Percentiles rank a stretch among this genome's conserved stretches.
Conservation (phyloP, 2,797 vertebrate species). For the Eospalax fontanierii region DNA sequence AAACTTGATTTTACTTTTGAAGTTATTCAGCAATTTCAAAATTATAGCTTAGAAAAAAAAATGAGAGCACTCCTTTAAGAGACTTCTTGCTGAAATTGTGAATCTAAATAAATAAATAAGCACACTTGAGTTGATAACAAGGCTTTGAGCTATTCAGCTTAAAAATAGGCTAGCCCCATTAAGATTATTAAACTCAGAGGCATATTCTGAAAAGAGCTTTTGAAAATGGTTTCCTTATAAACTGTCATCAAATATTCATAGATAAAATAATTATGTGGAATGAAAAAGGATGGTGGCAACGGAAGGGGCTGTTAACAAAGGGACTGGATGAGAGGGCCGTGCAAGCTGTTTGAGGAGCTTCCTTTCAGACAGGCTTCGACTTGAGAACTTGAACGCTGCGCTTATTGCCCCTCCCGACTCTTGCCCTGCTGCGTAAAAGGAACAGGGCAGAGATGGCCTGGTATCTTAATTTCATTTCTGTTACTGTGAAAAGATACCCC, state of each 20-base stretch:
- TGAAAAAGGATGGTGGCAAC: slow-evolving; percentile 59
- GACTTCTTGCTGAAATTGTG: slow-evolving; percentile 66
- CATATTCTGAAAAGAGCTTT: slow-evolving; percentile 72
- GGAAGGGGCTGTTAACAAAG: slow-evolving; percentile 27
- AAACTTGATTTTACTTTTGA: slow-evolving; percentile 58
- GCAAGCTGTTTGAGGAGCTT: not conserved
- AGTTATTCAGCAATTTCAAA: not conserved
- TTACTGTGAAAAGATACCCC: not conserved
- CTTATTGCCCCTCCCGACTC: not conserved
- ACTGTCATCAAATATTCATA: slow-evolving; percentile 80
- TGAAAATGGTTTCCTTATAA: slow-evolving; percentile 73
- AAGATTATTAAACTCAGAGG: slow-evolving; percentile 77
- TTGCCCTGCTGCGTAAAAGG: not conserved
- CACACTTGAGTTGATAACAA: slow-evolving; percentile 57
- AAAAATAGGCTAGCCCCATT: slow-evolving; percentile 78
- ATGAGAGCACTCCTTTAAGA: not conserved
- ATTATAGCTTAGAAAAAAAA: slow-evolving; percentile 14
- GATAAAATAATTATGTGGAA: slow-evolving; percentile 77
- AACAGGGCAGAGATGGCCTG: not conserved
- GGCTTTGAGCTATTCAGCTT: slow-evolving; percentile 64
- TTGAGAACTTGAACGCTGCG: not conserved
- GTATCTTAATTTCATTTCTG: not conserved
- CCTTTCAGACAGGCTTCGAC: not conserved
- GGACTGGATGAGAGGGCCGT: not conserved
- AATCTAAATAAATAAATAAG: slow-evolving; percentile 70